Base-by-base conservation (phyloP, 2,888 invertebrate genomes). In the Microplitis manilae region DNA sequence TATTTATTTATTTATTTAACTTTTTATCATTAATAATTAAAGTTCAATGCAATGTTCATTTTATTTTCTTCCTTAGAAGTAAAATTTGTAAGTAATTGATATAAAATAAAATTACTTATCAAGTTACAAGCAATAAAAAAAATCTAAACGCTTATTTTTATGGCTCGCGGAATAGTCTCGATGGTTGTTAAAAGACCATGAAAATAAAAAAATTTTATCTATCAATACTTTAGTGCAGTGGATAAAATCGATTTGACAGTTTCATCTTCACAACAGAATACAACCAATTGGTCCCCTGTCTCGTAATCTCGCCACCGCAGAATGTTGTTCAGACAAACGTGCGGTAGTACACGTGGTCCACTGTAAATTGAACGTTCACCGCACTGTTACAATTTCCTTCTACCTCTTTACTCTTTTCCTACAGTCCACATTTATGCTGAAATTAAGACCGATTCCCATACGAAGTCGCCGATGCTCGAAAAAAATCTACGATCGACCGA, bases 271-370 rank as follows among this genome's bases (percentile, higher is more conserved):
- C 50, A 50, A 50, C 50, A 50, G 50, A 50, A 13, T 13, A 50
- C 50, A 50, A 50, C 50, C 50, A 13, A 50, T 50, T 13, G 50
- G 50, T 50, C 50, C 50, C 50, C 50, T 50, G 50, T 67, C 75
- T 60, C 20, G 72, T 75, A 75, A 78, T 78, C 75, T 78, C 71
- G 62, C 75, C 68, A 75, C 75, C 77, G 68, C 75, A 74, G 50
- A 67, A 68, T 30, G 30, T 39, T 70, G 6, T 41, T 70, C 50
- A 50, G 50, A 50, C 50, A 50, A 50, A 50, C 50, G 62, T 38
- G 15, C 75, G 40, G 61, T 67, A 67, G 39, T 65, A 59, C 65
- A 50, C 67, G 61, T 74, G 71, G 41, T 65, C 61, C 41, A 13
- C 8, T 65, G 75, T 40, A 78, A 72, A 75, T 71, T 78, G 70